Evolutionary conservation across 2,113 vertebrate genomes (phyloP).

Genomic region (Entelurus aequoreus): DNA sequence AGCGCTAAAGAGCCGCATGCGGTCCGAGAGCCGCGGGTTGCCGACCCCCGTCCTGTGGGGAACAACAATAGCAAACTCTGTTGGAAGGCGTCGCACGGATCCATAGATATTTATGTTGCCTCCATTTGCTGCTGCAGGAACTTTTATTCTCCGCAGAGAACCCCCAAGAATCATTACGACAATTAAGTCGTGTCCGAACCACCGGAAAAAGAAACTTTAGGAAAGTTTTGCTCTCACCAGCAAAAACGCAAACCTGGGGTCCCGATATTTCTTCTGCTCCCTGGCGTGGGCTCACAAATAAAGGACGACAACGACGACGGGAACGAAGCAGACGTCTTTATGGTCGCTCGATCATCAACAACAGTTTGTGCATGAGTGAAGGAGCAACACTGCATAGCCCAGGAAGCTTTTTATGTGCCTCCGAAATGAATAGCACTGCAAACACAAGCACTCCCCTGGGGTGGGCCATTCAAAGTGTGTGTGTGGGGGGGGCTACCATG

Average conservation of each 20-base stretch:
- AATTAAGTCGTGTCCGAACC: not conserved
- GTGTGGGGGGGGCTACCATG: conserved; percentile 31
- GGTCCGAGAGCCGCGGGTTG: too few relatives aligned
- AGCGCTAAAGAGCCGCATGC: too few relatives aligned
- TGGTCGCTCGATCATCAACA: conserved; percentile 4
- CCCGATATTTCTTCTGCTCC: not conserved
- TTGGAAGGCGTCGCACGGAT: not conserved
- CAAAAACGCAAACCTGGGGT: conserved; percentile 55
- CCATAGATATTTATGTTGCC: not conserved
- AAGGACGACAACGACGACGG: not conserved
- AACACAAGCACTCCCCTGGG: conserved; percentile 67
- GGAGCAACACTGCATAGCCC: not conserved
- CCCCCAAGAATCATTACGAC: not conserved
- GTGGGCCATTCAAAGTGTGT: conserved; percentile 48
- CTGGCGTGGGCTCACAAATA: too few relatives aligned
- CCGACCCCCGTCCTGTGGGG: too few relatives aligned
- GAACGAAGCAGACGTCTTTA: not conserved
- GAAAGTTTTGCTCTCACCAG: not conserved
- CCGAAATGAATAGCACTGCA: conserved; percentile 65
- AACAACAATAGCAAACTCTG: not conserved
- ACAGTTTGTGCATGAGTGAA: conserved; percentile 13
- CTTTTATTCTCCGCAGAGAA: not conserved
- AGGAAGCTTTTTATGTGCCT: conserved; percentile 56
- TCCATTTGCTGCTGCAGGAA: too few relatives aligned
- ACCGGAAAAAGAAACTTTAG: not conserved